phyloP scores from a whole-genome alignment of 2,888 invertebrate species.

The Rotaria magnacalcarata region DNA sequence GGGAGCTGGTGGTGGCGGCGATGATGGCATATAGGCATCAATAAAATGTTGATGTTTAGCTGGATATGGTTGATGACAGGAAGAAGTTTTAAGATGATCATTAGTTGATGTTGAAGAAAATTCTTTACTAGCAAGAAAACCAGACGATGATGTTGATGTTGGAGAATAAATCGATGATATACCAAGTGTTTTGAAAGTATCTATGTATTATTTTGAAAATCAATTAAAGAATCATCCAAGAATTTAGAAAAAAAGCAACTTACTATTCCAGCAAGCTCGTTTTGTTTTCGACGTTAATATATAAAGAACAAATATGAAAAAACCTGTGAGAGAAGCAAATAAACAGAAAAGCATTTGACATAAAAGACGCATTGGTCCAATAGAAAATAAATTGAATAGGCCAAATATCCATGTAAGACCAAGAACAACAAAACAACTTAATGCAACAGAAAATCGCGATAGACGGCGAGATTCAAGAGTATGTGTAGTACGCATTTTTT shows the following conservation, averaged over 20 bases:
- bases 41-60: not conserved
- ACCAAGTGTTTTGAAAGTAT: not conserved
- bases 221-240: no score
- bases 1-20: not conserved
- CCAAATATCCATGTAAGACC: conserved; percentile 58
- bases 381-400: conserved; percentile 50
- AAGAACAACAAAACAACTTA: conserved; percentile 55
- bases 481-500: conserved; percentile 61
- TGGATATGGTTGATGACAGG: not conserved
- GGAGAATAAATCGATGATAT: conserved; percentile 26
- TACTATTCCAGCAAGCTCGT: conserved; percentile 19
- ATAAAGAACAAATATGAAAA: conserved; percentile 53
- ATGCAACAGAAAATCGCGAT: conserved; percentile 55
- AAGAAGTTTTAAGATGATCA: not conserved
- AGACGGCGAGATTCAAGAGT: conserved; percentile 55
- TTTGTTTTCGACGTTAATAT: conserved; percentile 38
- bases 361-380: conserved; percentile 51
- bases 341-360: conserved; percentile 57
- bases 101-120: not conserved
- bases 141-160: not conserved
- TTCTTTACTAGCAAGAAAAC: not conserved
- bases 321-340: conserved; percentile 53
- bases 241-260: not conserved
- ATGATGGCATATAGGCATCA: conserved; percentile 19
- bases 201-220: not conserved